Percentiles rank a stretch among this genome's conserved stretches.
Conservation (phyloP, 2,113 vertebrate species). For the Rhinoderma darwinii region DNA sequence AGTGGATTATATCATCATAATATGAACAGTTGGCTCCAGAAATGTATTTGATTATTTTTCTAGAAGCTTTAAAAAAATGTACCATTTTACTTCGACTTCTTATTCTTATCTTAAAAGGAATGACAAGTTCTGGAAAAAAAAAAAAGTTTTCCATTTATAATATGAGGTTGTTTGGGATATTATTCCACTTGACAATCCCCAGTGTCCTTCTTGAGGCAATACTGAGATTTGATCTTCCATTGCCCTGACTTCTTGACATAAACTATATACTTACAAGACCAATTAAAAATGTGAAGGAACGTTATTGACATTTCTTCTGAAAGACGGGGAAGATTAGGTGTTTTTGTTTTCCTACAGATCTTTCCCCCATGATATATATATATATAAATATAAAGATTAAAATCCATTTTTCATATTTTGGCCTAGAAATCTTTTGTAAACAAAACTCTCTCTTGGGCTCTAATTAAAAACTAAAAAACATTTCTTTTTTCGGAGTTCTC, state of each 20-base stretch:
- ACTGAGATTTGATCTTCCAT: background rate
- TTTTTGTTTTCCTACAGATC: constrained; percentile 27
- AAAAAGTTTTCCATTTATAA: background rate
- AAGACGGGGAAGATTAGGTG: constrained; percentile 5
- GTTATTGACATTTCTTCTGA: constrained; percentile 49
- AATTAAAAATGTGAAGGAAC: constrained; percentile 45
- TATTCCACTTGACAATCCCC: constrained; percentile 14
- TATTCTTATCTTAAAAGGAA: background rate
- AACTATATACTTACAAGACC: constrained; percentile 53
- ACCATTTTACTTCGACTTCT: too few species aligned
- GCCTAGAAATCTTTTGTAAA: constrained; percentile 33
- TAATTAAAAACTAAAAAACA: constrained; percentile 49
- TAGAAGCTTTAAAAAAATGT: too few species aligned
- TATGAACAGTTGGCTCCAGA: background rate
- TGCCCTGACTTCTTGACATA: constrained; percentile 47
- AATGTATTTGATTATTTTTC: background rate
- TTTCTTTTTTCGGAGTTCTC: background rate
- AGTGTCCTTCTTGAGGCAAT: constrained; percentile 35
- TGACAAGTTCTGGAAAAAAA: too few species aligned
- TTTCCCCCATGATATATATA: background rate
- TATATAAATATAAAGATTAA: constrained; percentile 19
- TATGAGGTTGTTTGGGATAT: background rate
- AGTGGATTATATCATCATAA: background rate
- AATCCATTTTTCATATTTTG: constrained; percentile 38
- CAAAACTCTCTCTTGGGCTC: constrained; percentile 54